Evolutionary conservation across 2,113 vertebrate genomes (phyloP).

Genomic region (Perccottus glenii): DNA sequence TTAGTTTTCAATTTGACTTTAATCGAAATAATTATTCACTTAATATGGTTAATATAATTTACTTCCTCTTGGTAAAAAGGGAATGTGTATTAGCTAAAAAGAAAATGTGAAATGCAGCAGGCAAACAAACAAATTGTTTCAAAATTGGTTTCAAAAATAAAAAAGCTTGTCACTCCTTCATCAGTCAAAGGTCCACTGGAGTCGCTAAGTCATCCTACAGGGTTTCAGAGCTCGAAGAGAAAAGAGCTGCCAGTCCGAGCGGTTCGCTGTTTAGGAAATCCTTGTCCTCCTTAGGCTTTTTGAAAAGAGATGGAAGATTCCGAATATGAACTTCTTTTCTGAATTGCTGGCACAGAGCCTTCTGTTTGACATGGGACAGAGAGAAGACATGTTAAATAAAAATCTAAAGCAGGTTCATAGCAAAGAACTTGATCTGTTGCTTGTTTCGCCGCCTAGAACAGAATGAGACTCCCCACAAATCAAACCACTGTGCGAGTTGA

Average conservation of each 20-base stretch:
- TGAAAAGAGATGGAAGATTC: slow-evolving; percentile 96
- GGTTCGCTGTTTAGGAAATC: slow-evolving; percentile 81
- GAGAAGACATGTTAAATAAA: slow-evolving; percentile 45
- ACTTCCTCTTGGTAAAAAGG: too few relatives aligned
- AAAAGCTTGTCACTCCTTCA: slow-evolving; percentile 19
- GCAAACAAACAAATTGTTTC: too few relatives aligned
- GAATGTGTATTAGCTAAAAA: too few relatives aligned
- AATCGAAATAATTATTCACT: too few relatives aligned
- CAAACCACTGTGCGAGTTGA: too few relatives aligned
- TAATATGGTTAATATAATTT: too few relatives aligned
- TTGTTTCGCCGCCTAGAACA: too few relatives aligned
- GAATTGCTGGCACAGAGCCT: slow-evolving; percentile 95
- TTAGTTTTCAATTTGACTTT: too few relatives aligned
- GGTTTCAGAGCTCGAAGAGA: slow-evolving; percentile 62
- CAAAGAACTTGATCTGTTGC: too few relatives aligned
- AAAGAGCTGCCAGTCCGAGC: slow-evolving; percentile 81
- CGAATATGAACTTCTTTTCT: slow-evolving; percentile 98
- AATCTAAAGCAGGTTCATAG: slow-evolving; percentile 19
- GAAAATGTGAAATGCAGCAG: too few relatives aligned
- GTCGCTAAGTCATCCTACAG: slow-evolving; percentile 42
- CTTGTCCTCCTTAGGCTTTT: slow-evolving; percentile 86
- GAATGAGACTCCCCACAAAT: slow-evolving; percentile 56
- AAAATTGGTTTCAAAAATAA: slow-evolving; percentile 3
- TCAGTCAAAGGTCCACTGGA: slow-evolving; percentile 40
- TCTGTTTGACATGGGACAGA: slow-evolving; percentile 80